Base-by-base conservation (phyloP, 2,888 invertebrate species). In the Scaptomyza polygonia region DNA sequence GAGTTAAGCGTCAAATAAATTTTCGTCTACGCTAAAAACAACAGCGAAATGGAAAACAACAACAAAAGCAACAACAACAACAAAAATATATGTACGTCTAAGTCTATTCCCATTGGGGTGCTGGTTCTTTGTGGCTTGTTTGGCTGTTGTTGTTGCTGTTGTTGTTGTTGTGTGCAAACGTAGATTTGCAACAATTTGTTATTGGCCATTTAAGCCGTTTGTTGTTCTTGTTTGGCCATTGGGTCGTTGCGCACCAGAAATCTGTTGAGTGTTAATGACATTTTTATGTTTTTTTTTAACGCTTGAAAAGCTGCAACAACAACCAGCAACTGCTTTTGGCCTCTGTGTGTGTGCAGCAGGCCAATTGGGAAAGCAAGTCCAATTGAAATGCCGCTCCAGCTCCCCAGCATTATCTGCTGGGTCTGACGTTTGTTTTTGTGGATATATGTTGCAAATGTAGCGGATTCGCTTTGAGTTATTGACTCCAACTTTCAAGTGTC, bases 261-360 rank as follows among this genome's bases (percentile, higher is more conserved):
- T 87, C 83, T 83, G 82, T 83, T 83, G 87, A 87, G 82, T 83
- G 82, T 87, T 83, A 83, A 83, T 83, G 82, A 83, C 82, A 83
- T 83, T 83, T 83, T 83, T 83, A 83, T 83, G 82, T 83, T 87
- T 83, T 83, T 87, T 83, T 87, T 83, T 85, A 76, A 87, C 82
- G 85, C 82, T 85, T 87, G 82, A 85, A 85, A 82, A 67, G 77
- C 64, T 70, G 67, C 72, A 77, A 48, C 75, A 39, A 16, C 39
- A 39, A n/a, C n/a, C n/a, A n/a, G n/a, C n/a, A n/a, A n/a, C n/a
- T n/a, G n/a, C n/a, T n/a, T n/a, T 21, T 62, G 67, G 63, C 68
- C 68, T 51, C 61, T 58, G 45, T 62, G 39, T n/a, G n/a, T n/a
- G n/a, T n/a, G n/a, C n/a, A n/a, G n/a, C 44, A 42, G 34, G 55